Base-by-base conservation (phyloP, 2,113 vertebrate genomes). In the Pipra filicauda region DNA sequence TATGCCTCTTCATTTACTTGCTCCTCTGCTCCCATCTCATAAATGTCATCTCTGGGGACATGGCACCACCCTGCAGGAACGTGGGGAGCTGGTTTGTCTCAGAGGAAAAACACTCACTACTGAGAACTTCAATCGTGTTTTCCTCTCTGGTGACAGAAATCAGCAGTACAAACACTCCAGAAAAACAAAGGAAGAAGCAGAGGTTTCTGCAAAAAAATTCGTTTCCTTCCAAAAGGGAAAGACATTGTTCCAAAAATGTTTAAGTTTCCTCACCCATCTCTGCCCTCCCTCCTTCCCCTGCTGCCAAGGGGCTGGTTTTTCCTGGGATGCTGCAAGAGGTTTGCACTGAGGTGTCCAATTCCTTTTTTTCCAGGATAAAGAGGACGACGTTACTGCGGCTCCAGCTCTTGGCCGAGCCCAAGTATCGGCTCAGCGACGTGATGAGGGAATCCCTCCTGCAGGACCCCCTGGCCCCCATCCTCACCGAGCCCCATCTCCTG, bases 381-480 rank as follows among this genome's bases (percentile, higher is more conserved):
- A 98, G 86, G 89, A 98, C 98, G 13, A 99, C 99, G 0, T 93
- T 99, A 10, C 46, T 98, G 55, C 98, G 98, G 2, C 98, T 99
- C 69, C 98, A 97, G 96, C 98, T 99, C 46, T 59, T 99, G 96
- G 94, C 98, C 0, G 97, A 93, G 35, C 95, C 98, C 0, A 97
- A 98, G 13, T 99, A 98, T 89, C 97, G 76, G 33, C 98, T 99
- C 44, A 99, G 99, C 0, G 99, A 99, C 0, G 96, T 99, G 65
- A 99, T 99, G 99, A 97, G 99, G 66, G 99, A 99, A 85, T 99
- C 99, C 3, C 97, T 99, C 49, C 93, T 96, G 14, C 95, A 93
- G n/a, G 99, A 99, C 91, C 91, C 49, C 39, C 98, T 99, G 48
- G 87, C 65, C 7, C 98, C 99, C 0, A 54, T 99, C 57, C 98